Evolutionary conservation across 2,113 vertebrate species (phyloP).

Genomic region (Rhinopomastus cyanomelas): DNA sequence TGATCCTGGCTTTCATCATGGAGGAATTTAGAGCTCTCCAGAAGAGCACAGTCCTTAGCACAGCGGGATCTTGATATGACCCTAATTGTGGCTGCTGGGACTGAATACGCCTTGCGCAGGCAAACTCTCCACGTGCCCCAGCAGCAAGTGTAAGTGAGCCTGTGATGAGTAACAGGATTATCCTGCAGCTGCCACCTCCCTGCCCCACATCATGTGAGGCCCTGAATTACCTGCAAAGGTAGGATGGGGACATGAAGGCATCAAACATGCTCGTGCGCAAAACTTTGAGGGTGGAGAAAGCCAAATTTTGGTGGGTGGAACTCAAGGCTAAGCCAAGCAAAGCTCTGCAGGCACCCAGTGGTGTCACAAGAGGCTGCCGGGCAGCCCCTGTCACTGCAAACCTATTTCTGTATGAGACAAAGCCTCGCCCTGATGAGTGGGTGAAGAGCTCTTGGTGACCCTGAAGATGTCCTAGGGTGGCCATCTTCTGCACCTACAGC

Average conservation of each 20-base stretch:
- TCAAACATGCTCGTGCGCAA: not conserved
- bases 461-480: not conserved
- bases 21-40: not conserved
- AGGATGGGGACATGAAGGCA: not conserved
- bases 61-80: not conserved
- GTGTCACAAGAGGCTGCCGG: not conserved
- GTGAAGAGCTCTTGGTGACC: not conserved
- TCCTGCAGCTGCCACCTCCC: not conserved
- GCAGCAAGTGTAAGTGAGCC: rapidly evolving
- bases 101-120: not conserved
- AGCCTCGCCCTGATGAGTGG: not conserved
- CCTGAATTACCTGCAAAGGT: rapidly evolving
- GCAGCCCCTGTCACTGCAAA: not conserved
- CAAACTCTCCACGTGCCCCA: rapidly evolving
- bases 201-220: not conserved
- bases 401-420: not conserved
- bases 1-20: not conserved
- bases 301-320: not conserved
- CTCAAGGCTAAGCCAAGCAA: not conserved
- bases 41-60: not conserved
- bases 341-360: not conserved
- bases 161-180: rapidly evolving
- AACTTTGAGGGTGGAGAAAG: no score
- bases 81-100: not conserved
- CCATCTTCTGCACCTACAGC: not conserved